Base-by-base conservation (phyloP, 2,888 invertebrate genomes). In the Lysandra coridon region DNA sequence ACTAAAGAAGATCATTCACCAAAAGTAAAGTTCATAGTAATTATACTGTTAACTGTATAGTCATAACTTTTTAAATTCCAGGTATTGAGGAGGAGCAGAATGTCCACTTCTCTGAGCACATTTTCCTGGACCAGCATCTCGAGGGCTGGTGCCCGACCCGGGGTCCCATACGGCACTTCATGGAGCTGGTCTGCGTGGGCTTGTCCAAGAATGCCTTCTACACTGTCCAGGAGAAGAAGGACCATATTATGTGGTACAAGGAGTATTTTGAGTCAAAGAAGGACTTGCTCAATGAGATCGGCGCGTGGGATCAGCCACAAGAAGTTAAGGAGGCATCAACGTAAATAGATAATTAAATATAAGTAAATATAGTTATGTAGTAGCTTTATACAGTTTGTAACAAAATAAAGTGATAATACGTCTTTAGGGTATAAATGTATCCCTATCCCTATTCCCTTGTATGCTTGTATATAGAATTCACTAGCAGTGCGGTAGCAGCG, bases 131-230 rank as follows among this genome's bases (percentile, higher is more conserved):
- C 81, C 94, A 96, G 23, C 96, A 98, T 87, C 94, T 99, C 23
- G 97, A 97, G 85, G 96, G 95, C 0, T 98, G 98, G 97, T 99
- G 99, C 88, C 99, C 99, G 0, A 95, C 94, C 75, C 96, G 95
- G 84, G 99, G 99, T 0, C 99, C 99, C 0, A 95, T 99, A 83
- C 95, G 98, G 7, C 98, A 99, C 90, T 99, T 99, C 89, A 99
- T 99, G 99, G 99, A 99, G 87, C 95, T 99, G 6, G 99, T 99
- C 0, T 97, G 98, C 84, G 96, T 97, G 0, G 99, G 99, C 5
- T 95, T 99, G 0, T 98, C 99, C 0, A 99, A 99, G 90, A 99
- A 99, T 93, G 97, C 98, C 0, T 98, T 98, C 90, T 95, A 99
- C 85, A 97, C 97, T 0, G 98, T 97, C 0, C 90, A 96, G 82